phyloP scores from a whole-genome alignment of 1,140 invertebrate species.

The Thrips palmi region DNA sequence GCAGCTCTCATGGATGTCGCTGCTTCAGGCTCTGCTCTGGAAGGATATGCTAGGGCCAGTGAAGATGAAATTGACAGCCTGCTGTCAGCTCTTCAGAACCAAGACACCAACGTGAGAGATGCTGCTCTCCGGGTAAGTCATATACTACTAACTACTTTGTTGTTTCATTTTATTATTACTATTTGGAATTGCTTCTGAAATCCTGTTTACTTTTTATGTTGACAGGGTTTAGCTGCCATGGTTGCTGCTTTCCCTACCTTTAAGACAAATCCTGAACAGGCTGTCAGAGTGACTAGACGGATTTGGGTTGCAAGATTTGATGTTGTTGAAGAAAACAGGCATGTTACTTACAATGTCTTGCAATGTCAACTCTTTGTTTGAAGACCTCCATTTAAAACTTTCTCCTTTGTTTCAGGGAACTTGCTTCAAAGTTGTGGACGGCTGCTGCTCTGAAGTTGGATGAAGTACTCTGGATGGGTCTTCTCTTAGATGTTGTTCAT shows the following conservation, averaged over 20 bases:
- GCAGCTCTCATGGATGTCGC: constrained; percentile 59
- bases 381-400: background rate
- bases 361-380: constrained; percentile 1
- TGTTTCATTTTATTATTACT: background rate
- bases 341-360: constrained; percentile 13
- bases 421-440: constrained; percentile 51
- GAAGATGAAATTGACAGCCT: constrained; percentile 57
- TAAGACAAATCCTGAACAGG: constrained; percentile 34
- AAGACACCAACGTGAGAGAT: constrained; percentile 51
- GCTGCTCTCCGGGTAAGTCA: constrained; percentile 43
- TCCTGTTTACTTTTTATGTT: constrained; percentile 11
- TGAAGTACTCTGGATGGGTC: constrained; percentile 31
- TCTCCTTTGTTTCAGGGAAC: constrained; percentile 23
- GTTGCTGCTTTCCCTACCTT: constrained; percentile 39
- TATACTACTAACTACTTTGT: background rate
- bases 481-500: constrained; percentile 62
- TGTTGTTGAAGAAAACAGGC: constrained; percentile 43
- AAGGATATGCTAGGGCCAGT: constrained; percentile 38
- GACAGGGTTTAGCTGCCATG: constrained; percentile 43
- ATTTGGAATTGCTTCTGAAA: background rate
- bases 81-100: constrained; percentile 55
- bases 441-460: constrained; percentile 30
- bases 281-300: constrained; percentile 41
- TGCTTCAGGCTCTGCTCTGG: constrained; percentile 39
- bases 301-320: constrained; percentile 67